phyloP scores from a whole-genome alignment of 2,797 vertebrate species.

The Setipinna tenuifilis region DNA sequence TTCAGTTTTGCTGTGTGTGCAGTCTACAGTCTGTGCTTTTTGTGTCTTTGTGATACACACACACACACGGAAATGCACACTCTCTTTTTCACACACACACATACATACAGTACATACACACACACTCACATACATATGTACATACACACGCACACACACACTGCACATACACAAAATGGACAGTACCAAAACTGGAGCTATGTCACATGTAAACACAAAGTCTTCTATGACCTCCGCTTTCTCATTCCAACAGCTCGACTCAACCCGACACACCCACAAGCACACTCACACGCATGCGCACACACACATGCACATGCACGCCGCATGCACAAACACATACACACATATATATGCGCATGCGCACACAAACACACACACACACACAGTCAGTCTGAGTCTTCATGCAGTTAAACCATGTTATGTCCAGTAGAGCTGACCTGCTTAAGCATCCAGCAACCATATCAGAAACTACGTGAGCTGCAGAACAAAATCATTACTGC shows the following conservation, averaged over 20 bases:
- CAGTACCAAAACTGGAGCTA: conserved; percentile 62
- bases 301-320: conserved; percentile 27
- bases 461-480: not conserved
- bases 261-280: conserved; percentile 8
- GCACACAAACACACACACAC: too few relatives aligned
- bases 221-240: conserved; percentile 43
- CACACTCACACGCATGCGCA: conserved; percentile 54
- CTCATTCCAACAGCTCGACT: conserved; percentile 30
- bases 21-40: not conserved
- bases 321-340: too few relatives aligned
- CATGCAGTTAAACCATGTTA: not conserved
- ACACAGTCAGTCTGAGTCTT: not conserved
- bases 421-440: not conserved
- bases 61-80: not conserved
- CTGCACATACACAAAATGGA: conserved; percentile 24
- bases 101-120: too few relatives aligned
- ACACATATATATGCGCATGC: too few relatives aligned
- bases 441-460: not conserved
- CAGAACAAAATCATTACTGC: not conserved
- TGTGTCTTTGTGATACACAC: conserved; percentile 9
- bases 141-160: not conserved
- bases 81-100: too few relatives aligned
- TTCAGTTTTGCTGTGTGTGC: not conserved
- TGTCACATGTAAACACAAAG: conserved; percentile 68
- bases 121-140: not conserved